A percentile compares a stretch with the other conserved stretches of the same genome.
phyloP scores from a whole-genome alignment of 1,140 invertebrate genomes.

The Eupeodes corollae region DNA sequence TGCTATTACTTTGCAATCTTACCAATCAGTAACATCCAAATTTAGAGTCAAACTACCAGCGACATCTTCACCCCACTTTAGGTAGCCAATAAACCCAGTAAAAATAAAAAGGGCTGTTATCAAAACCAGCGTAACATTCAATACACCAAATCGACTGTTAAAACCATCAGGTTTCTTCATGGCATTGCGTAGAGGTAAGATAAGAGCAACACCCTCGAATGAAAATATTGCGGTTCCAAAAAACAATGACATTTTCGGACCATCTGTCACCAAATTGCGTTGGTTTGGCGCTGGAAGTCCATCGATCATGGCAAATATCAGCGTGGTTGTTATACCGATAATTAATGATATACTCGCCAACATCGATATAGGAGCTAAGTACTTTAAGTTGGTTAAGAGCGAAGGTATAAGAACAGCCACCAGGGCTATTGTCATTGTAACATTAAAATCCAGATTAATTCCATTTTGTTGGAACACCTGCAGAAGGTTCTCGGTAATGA shows the following conservation, averaged over 20 bases:
- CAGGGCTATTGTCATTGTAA: constrained; percentile 58
- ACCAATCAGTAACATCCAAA: constrained; percentile 38
- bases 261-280: constrained; percentile 44
- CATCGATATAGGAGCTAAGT: constrained; percentile 57
- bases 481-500: constrained; percentile 71
- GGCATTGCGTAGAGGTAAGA: constrained; percentile 77
- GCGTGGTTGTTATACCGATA: constrained; percentile 49
- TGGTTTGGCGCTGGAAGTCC: constrained; percentile 48
- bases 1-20: constrained; percentile 7
- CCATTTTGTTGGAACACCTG: constrained; percentile 54
- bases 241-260: constrained; percentile 51
- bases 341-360: constrained; percentile 57
- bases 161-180: constrained; percentile 71
- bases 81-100: constrained; percentile 62
- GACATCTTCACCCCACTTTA: constrained; percentile 53
- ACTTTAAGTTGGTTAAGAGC: constrained; percentile 65
- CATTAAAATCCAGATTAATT: constrained; percentile 44
- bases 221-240: constrained; percentile 67
- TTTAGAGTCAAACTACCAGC: constrained; percentile 54
- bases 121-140: constrained; percentile 66
- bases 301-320: constrained; percentile 56
- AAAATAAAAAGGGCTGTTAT: constrained; percentile 60
- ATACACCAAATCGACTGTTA: constrained; percentile 59
- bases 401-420: constrained; percentile 60
- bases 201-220: constrained; percentile 68